Evolutionary conservation across 2,797 vertebrate genomes (phyloP), one percentile per base, ranked within the genome.

Genomic region (Sitta carolinensis): DNA sequence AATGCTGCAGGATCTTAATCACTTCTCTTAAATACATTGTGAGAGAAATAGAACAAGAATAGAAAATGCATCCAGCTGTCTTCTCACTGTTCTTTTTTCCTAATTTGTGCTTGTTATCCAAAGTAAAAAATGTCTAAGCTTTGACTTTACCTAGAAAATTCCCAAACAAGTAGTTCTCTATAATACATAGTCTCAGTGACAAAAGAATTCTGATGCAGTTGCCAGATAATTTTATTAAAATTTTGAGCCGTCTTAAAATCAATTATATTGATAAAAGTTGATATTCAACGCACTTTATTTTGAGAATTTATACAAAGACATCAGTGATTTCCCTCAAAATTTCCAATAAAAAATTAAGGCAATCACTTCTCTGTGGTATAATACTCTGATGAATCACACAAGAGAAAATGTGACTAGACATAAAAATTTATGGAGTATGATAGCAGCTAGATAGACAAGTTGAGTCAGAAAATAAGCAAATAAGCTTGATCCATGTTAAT

Each of bases 391-490:
- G 30, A 83, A 68, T 38, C 11, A 17, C n/a, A 58, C 21, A 47
- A 64, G 69, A 47, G 14, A 42, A 82, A 50, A 59, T 13, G 7
- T 19, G 54, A 15, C 26, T n/a, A 26, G 32, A 48, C 10, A 16
- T 34, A 67, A 55, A 16, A 63, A 76, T 70, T 32, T 1, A 51
- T 22, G 10, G 36, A 43, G 32, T 1, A 0, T 1, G 1, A 16
- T 9, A 64, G 13, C 5, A 50, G 25, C 40, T 36, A 36, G 36
- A 36, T 36, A 45, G 51, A 77, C 66, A 5, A 54, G 2, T 1
- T 84, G 7, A 5, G 8, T 23, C 36, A 50, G 6, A n/a, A 70
- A 67, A 27, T 59, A 54, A 67, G 7, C 6, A 87, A 75, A 70
- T 48, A 58, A 78, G 7, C 3, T 45, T 11, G 75, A 25, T 4